Conservation (phyloP, 23 tunicate species). For the Ciona savignyi region DNA sequence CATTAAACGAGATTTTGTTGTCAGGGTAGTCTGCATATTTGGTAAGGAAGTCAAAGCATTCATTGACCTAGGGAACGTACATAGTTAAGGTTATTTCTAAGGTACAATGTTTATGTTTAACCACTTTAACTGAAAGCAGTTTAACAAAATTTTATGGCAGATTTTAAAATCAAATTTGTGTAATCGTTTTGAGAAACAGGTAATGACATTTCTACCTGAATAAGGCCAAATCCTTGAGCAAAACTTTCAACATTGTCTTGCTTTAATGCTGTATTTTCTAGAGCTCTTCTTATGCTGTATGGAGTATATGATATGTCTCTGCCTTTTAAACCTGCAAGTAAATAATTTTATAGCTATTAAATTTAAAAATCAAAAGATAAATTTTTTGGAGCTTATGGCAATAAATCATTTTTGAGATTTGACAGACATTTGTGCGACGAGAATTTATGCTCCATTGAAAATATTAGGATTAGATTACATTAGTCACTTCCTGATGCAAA, state of each 20-base stretch:
- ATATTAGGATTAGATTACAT: too few species aligned
- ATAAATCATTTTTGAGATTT: neutral
- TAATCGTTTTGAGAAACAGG: neutral
- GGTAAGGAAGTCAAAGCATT: slow-evolving; percentile 33
- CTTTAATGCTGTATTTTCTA: slow-evolving; percentile 55
- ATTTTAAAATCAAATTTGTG: too few species aligned
- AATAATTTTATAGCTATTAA: neutral
- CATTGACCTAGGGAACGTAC: slow-evolving; percentile 28
- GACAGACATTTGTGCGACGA: neutral
- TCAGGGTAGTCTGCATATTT: slow-evolving; percentile 24
- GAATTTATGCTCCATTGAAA: too few species aligned
- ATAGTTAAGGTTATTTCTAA: neutral
- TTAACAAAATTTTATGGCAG: too few species aligned
- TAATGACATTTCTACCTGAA: slow-evolving; percentile 73
- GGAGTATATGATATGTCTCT: slow-evolving; percentile 68
- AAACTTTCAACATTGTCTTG: slow-evolving; percentile 66
- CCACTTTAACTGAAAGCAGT: too few species aligned
- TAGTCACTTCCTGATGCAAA: too few species aligned
- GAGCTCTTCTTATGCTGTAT: slow-evolving; percentile 48
- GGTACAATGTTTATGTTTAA: neutral
- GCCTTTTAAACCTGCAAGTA: slow-evolving; percentile 40
- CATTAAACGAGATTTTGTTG: slow-evolving; percentile 18
- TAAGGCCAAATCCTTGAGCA: slow-evolving; percentile 80
- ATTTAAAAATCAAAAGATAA: neutral
- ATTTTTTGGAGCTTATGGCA: neutral